Base-by-base conservation (phyloP, 2,113 vertebrate genomes). In the Bubo bubo region DNA sequence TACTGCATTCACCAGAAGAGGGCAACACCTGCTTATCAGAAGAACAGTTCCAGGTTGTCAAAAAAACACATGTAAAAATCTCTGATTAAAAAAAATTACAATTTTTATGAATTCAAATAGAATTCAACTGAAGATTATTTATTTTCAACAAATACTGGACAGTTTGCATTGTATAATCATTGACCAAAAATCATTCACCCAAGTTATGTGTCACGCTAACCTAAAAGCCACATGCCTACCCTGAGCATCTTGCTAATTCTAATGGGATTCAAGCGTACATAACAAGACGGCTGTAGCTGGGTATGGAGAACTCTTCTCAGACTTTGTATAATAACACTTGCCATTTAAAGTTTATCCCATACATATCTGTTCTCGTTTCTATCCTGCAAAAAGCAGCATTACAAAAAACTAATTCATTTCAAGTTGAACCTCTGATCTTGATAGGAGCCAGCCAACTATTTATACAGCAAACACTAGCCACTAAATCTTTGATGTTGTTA, bases 1-100 rank as follows among this genome's bases (percentile, higher is more conserved):
- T 34, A 56, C 6, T n/a, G 16, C 8, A 27, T 86, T 73, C 28
- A 92, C 93, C 96, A 96, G 74, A 90, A 96, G 96, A 94, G 96
- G 96, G 96, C 96, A 92, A 92, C 59, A 88, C 37, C 30, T 50
- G 39, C 73, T 70, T 20, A 73, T 72, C 28, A 79, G n/a, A 70
- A 79, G n/a, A 70, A 79, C 35, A 63, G 7, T 18, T 52, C 8
- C 43, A 82, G 16, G 9, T 39, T 74, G 73, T 12, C 56, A 47
- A 49, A 93, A 93, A 56, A 77, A 35, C 21, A 52, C 26, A 19
- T 24, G 2, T 6, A 81, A 41, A 19, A 32, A 67, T 14, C 7
- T 84, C 47, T 26, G 7, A 24, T 19, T 1, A 7, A 52, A 91
- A 74, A 43, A 73, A 35, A 2, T 2, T 9, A 52, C 4, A 4